phyloP scores from a whole-genome alignment of 2,113 vertebrate species.

The Sarotherodon lohbergeri region DNA sequence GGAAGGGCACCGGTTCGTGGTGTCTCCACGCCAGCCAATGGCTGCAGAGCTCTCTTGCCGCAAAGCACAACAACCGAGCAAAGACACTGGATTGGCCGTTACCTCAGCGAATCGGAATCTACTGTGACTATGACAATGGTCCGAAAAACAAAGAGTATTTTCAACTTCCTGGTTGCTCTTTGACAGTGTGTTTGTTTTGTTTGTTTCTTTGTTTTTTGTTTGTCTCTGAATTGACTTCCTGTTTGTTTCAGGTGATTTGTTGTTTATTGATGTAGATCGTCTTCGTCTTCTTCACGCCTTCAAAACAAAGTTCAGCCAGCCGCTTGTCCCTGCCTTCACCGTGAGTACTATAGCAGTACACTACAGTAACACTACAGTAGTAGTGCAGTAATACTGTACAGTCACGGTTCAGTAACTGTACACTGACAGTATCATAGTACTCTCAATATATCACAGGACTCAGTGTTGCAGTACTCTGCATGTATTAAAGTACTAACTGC shows the following conservation, averaged over 20 bases:
- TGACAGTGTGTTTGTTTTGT: background rate
- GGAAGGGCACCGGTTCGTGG: constrained; percentile 87
- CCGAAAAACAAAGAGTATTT: background rate
- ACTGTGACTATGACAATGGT: constrained; percentile 91
- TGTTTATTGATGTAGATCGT: constrained; percentile 84
- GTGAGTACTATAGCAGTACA: constrained; percentile 67
- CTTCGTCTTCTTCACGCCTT: constrained; percentile 86
- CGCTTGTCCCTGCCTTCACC: constrained; percentile 88
- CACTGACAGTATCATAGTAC: background rate
- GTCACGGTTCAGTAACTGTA: background rate
- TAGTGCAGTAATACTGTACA: background rate
- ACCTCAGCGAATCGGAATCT: constrained; percentile 86
- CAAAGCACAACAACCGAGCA: constrained; percentile 91
- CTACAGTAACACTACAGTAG: background rate
- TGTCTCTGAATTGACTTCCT: background rate
- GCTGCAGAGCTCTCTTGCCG: constrained; percentile 86
- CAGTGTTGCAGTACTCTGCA: constrained; percentile 44
- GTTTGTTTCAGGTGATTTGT: constrained; percentile 79
- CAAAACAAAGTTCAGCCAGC: constrained; percentile 87
- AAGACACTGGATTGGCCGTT: constrained; percentile 80
- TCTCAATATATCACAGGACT: background rate
- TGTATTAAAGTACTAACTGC: background rate
- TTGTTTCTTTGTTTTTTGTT: background rate
- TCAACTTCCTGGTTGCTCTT: background rate
- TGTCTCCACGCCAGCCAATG: constrained; percentile 91